These are phyloP conservation scores for Porites australiensis DNA, from an alignment of 64 coral and sea anemone species.

Conservation along the genomic window DNA sequence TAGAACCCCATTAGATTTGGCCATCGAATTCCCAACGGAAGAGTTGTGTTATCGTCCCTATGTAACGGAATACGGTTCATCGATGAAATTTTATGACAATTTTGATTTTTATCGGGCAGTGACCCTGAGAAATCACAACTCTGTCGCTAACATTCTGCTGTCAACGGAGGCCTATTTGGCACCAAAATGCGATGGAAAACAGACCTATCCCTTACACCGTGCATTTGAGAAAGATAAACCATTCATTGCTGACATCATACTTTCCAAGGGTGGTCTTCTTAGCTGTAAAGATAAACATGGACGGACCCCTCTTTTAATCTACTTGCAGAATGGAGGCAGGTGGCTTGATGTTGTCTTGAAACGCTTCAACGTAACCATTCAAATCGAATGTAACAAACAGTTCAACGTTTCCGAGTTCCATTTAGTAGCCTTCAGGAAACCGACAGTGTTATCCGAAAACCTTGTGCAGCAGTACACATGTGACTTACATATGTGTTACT, in stretches of 20 bases:
- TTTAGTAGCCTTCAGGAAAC: slow-evolving; percentile 38
- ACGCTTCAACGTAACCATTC: neutral
- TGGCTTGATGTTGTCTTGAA: slow-evolving; percentile 36
- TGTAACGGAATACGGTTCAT: too few species aligned
- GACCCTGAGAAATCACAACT: slow-evolving; percentile 1
- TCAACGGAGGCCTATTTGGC: neutral
- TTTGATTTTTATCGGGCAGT: neutral
- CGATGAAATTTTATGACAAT: neutral
- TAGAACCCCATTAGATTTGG: neutral
- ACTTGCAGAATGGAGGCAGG: slow-evolving; percentile 5
- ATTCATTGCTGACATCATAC: neutral
- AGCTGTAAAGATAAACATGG: neutral
- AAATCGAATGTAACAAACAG: slow-evolving; percentile 34
- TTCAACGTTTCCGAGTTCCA: slow-evolving; percentile 65
- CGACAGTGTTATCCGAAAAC: neutral
- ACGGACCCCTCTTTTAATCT: neutral
- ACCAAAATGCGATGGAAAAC: neutral
- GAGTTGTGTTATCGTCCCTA: too few species aligned
- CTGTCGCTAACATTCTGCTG: neutral
- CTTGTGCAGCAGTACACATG: neutral
- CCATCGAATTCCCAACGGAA: neutral
- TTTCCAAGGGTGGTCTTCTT: neutral
- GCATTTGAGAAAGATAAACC: slow-evolving; percentile 34
- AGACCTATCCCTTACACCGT: neutral
- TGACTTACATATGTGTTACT: neutral